A percentile compares a stretch with the other conserved stretches of the same genome.
phyloP scores from a whole-genome alignment of 1,140 invertebrate genomes.

The Ceratosolen fusciceps region DNA sequence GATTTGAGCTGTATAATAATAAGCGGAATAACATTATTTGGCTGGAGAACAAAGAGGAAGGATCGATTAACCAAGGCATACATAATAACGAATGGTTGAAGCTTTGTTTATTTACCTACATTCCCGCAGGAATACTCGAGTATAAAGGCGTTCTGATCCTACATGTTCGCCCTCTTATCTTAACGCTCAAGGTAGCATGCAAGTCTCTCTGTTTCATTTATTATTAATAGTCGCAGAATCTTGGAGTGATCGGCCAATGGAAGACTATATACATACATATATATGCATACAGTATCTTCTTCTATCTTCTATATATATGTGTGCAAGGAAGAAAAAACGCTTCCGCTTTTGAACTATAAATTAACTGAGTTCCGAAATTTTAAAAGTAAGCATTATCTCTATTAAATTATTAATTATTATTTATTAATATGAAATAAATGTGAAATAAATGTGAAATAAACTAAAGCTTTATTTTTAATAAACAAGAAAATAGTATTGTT shows the following conservation, averaged over 20 bases:
- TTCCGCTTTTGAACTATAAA: slow-evolving; percentile 26
- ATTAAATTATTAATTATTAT: no score
- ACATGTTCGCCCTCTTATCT: neutral
- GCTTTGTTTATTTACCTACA: slow-evolving; percentile 59
- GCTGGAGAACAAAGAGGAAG: slow-evolving; percentile 50
- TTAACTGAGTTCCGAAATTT: neutral
- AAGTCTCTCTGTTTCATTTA: slow-evolving; percentile 13
- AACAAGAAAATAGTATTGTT: no score
- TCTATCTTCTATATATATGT: slow-evolving; percentile 5
- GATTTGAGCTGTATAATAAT: neutral
- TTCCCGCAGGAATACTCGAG: slow-evolving; percentile 62
- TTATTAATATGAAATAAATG: no score
- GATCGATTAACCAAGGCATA: slow-evolving; percentile 64
- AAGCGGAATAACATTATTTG: neutral
- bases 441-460: no score
- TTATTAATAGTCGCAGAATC: slow-evolving; percentile 24
- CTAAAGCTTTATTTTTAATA: no score
- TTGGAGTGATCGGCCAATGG: neutral
- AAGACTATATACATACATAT: slow-evolving; percentile 3
- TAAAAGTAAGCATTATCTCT: no score
- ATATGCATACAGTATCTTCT: neutral
- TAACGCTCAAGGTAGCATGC: neutral
- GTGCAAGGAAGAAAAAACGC: neutral
- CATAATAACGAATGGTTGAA: slow-evolving; percentile 64
- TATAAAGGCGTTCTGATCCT: slow-evolving; percentile 35